These are phyloP conservation scores for Sebastes umbrosus DNA, from an alignment of 2,797 vertebrate species.

Conservation along the genomic window DNA sequence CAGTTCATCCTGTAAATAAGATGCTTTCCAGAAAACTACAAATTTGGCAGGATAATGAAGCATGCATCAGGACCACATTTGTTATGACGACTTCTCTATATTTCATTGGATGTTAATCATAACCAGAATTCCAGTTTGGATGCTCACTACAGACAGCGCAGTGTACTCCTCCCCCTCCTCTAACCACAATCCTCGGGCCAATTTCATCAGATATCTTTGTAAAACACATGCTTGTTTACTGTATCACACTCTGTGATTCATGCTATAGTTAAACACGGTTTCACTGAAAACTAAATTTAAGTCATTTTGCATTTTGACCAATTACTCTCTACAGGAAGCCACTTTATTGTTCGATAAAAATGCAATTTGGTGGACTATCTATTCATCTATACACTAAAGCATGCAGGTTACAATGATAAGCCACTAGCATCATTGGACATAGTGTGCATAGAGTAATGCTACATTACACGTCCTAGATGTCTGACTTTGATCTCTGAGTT, in stretches of 20 bases:
- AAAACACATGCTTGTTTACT: conserved; percentile 33
- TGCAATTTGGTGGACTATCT: neutral
- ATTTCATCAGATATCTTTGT: conserved; percentile 18
- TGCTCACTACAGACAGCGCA: neutral
- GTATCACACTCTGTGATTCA: conserved; percentile 7
- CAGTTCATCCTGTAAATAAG: neutral
- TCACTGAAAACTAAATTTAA: neutral
- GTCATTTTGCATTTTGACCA: neutral
- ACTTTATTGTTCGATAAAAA: neutral
- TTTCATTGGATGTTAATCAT: neutral
- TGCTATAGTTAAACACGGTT: neutral
- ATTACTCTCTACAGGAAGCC: neutral
- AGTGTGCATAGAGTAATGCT: neutral
- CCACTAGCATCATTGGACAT: neutral
- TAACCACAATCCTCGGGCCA: neutral
- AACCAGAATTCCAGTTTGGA: conserved; percentile 11
- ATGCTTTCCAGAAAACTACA: conserved; percentile 2
- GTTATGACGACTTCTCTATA: neutral
- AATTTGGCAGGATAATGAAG: neutral
- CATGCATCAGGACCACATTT: neutral
- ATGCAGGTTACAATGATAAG: neutral
- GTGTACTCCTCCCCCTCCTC: neutral
- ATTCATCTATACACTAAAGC: neutral
- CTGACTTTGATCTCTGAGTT: conserved; percentile 34
- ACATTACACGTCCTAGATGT: neutral